Conservation (phyloP, 37 sponge, comb jelly and placozoan species). For the Geodia barretti region DNA sequence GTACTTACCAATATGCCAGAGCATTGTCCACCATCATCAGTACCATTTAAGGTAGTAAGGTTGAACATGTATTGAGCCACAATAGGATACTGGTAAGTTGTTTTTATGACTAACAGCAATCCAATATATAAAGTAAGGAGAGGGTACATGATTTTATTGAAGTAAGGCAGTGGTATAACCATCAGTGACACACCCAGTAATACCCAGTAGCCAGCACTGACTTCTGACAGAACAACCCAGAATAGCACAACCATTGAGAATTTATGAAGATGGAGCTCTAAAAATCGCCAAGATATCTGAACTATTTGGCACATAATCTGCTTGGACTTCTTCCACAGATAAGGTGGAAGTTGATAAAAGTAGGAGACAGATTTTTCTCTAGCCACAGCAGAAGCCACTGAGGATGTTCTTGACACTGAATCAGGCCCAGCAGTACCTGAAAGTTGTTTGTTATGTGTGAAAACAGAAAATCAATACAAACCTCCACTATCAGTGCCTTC, state of each 20-base stretch:
- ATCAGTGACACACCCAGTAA: slow-evolving; percentile 51
- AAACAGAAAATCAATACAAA: too few relatives aligned
- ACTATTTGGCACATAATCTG: slow-evolving; percentile 1
- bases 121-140: slow-evolving; percentile 62
- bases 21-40: neutral
- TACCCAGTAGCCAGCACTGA: slow-evolving; percentile 49
- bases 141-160: slow-evolving; percentile 57
- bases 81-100: slow-evolving; percentile 54
- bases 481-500: too few relatives aligned
- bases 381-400: too few relatives aligned
- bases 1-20: neutral
- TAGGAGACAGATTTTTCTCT: too few relatives aligned
- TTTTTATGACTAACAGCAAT: slow-evolving; percentile 25
- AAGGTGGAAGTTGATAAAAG: slow-evolving; percentile 3
- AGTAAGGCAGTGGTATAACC: slow-evolving; percentile 25
- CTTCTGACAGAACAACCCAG: slow-evolving; percentile 31
- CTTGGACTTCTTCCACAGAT: slow-evolving; percentile 14
- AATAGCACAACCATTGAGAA: slow-evolving; percentile 42
- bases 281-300: slow-evolving; percentile 61
- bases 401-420: too few relatives aligned
- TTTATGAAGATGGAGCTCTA: slow-evolving; percentile 76
- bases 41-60: neutral
- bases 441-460: too few relatives aligned
- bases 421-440: too few relatives aligned
- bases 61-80: slow-evolving; percentile 5